Evolutionary conservation across 2,797 vertebrate species (phyloP).

Genomic region (Hippocampus kuda): DNA sequence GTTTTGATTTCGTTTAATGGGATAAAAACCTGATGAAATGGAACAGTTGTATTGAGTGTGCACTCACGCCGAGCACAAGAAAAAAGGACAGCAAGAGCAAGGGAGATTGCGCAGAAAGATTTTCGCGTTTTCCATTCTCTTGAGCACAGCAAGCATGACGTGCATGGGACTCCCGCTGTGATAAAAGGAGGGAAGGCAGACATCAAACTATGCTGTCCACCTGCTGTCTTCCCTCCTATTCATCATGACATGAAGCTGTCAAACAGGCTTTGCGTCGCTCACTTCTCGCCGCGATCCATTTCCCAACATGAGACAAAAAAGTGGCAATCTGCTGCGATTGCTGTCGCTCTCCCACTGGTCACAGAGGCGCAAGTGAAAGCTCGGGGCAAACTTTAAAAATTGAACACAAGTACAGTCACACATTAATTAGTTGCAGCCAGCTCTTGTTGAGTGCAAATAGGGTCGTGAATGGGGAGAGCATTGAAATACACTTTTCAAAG

Average conservation of each 20-base stretch:
- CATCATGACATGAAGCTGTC: slow-evolving; percentile 55
- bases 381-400: slow-evolving; percentile 23
- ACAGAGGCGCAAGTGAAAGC: slow-evolving; percentile 11
- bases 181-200: slow-evolving; percentile 64
- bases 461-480: neutral
- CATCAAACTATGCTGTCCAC: slow-evolving; percentile 65
- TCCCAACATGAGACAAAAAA: slow-evolving; percentile 35
- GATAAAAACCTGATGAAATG: slow-evolving; percentile 62
- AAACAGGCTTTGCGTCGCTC: slow-evolving; percentile 37
- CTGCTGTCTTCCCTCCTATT: slow-evolving; percentile 57
- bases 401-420: neutral
- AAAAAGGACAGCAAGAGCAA: slow-evolving; percentile 22
- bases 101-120: slow-evolving; percentile 34
- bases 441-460: neutral
- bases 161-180: slow-evolving; percentile 54
- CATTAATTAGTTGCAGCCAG: neutral
- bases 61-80: slow-evolving; percentile 21
- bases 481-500: neutral
- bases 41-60: slow-evolving; percentile 46
- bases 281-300: slow-evolving; percentile 52
- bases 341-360: slow-evolving; percentile 11
- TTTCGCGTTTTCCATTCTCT: slow-evolving; percentile 54
- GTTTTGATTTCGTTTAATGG: slow-evolving; percentile 44
- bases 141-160: slow-evolving; percentile 49
- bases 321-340: slow-evolving; percentile 39